Base-by-base conservation (phyloP, 2,113 vertebrate species). In the Sinocyclocheilus grahami region DNA sequence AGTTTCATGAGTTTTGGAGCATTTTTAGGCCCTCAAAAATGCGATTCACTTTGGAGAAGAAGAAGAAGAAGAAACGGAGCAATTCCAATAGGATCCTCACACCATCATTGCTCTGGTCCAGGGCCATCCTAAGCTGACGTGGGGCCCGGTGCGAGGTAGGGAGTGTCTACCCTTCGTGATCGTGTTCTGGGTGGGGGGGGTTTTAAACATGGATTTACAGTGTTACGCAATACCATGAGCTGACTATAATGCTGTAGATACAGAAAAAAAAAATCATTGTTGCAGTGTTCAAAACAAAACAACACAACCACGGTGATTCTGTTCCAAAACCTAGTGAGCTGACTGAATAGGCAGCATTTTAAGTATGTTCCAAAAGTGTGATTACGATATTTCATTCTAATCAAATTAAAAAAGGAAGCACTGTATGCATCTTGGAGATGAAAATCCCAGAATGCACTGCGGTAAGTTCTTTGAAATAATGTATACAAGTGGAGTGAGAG, bases 191-290 rank as follows among this genome's bases (percentile, higher is more conserved):
- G 30, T 2, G 2, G 30, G 30, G 30, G 30, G 30, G 30, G 30
- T 30, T 2, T 1, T 30, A 30, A 30, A 30, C 30, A 30, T 30
- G 30, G 39, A 86, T 53, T 86, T 82, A 65, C 78, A 3, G 14
- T 65, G 58, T 76, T 86, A 82, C 1, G 27, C 20, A 82, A 86
- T 24, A 74, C 53, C 24, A 58, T 58, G 51, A 72, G 69, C 18
- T 62, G 55, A 82, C 46, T 2, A 51, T 82, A 71, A 82, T 69
- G 10, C 18, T 4, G 12, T 16, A 82, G 16, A 62, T 18, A 60
- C 5, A 20, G 22, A 13, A 14, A n/a, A 37, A 37, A 69, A 37
- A 69, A 69, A 18, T 0, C 3, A 9, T 39, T 63, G 13, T 20
- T 46, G 37, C 37, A 27, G 20, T n/a, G 20, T 53, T 79, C 33